Conservation (phyloP, 2,113 vertebrate genomes). For the Camelus dromedarius region DNA sequence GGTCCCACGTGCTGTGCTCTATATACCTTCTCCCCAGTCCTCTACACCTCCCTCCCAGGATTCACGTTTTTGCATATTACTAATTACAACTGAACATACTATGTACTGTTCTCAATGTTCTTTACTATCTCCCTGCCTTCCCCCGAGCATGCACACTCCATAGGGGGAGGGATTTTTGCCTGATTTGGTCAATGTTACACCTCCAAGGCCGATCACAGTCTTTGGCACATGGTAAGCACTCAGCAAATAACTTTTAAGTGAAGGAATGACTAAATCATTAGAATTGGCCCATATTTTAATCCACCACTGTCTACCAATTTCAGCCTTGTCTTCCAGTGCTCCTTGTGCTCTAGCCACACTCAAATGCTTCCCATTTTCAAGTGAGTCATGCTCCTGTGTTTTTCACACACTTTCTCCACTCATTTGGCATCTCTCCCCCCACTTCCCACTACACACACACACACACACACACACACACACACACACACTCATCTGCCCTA, state of each 20-base stretch:
- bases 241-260: background rate
- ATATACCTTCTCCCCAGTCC: background rate
- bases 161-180: background rate
- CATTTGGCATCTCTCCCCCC: background rate
- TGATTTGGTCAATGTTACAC: background rate
- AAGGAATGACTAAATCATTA: background rate
- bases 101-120: background rate
- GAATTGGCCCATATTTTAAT: background rate
- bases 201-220: background rate
- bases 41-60: background rate
- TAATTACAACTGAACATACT: background rate
- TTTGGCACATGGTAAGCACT: background rate
- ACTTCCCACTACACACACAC: background rate
- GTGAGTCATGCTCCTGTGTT: background rate
- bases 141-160: background rate
- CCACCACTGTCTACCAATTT: background rate
- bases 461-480: background rate
- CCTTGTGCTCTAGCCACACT: background rate
- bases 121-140: background rate
- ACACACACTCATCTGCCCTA: background rate
- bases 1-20: background rate
- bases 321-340: background rate
- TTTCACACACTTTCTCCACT: background rate
- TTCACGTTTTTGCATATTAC: background rate
- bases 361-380: background rate